Percentiles rank a stretch among this genome's conserved stretches.
Evolutionary conservation across 2,888 invertebrate species (phyloP).

Genomic region (Carcina quercana): DNA sequence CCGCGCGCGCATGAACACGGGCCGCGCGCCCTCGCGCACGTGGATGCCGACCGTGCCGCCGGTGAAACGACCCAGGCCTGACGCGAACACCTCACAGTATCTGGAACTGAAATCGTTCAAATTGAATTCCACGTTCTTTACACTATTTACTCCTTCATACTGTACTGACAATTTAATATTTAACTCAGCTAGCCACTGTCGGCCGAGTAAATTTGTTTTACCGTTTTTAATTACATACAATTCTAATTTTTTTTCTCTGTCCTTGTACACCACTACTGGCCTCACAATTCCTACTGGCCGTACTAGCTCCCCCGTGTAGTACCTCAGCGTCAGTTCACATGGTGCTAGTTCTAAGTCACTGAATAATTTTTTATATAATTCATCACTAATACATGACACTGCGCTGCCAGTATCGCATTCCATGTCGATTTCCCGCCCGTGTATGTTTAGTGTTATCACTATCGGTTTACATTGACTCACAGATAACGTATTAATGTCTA

Average conservation of each 20-base stretch:
- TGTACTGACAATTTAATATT: conserved; percentile 3
- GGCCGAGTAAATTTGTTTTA: conserved; percentile 7
- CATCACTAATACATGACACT: conserved; percentile 8
- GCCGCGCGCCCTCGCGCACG: conserved; percentile 10
- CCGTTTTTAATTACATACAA: conserved; percentile 4
- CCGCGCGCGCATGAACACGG: conserved; percentile 11
- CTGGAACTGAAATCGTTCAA: conserved; percentile 10
- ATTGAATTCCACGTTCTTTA: not conserved
- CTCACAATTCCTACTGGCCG: conserved; percentile 6
- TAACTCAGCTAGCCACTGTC: conserved; percentile 14
- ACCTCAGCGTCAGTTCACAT: conserved; percentile 5
- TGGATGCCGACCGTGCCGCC: conserved; percentile 11
- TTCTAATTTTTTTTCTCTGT: not conserved
- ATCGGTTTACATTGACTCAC: not conserved
- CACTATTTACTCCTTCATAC: conserved; percentile 3
- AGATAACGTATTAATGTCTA: not conserved
- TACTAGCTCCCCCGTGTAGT: conserved; percentile 11
- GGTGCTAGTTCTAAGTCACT: not conserved
- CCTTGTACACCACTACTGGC: conserved; percentile 6
- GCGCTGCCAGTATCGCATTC: conserved; percentile 15
- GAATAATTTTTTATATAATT: conserved; percentile 2
- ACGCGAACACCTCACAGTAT: conserved; percentile 7
- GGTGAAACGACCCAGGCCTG: conserved; percentile 12
- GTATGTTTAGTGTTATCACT: not conserved
- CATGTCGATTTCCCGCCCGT: conserved; percentile 3